These are phyloP conservation scores for Crioceris asparagi DNA, from an alignment of 2,888 invertebrate genomes.

Conservation along the genomic window DNA sequence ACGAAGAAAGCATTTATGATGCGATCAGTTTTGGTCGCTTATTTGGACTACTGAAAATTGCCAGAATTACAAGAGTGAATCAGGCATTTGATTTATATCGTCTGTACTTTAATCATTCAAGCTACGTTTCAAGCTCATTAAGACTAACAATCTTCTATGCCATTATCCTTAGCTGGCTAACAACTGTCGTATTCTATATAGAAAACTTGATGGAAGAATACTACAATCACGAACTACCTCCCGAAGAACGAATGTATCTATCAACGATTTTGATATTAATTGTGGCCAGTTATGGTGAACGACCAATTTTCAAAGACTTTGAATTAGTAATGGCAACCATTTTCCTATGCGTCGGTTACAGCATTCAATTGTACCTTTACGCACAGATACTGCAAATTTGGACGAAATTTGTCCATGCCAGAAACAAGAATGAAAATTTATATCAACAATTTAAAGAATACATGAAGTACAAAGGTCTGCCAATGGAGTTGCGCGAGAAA, in stretches of 20 bases:
- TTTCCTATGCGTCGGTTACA: slow-evolving; percentile 1
- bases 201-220: not conserved
- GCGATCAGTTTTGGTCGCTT: too few species aligned
- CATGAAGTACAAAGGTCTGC: slow-evolving; percentile 37
- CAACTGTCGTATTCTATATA: not conserved
- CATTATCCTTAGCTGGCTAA: not conserved
- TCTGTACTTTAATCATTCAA: not conserved
- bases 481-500: slow-evolving; percentile 30
- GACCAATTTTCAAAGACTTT: not conserved
- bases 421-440: slow-evolving; percentile 25
- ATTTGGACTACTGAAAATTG: too few species aligned
- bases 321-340: not conserved
- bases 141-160: not conserved
- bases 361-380: slow-evolving; percentile 1
- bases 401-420: slow-evolving; percentile 22
- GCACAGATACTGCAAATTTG: slow-evolving; percentile 25
- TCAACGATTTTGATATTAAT: not conserved
- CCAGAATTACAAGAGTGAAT: too few species aligned
- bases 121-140: not conserved
- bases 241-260: not conserved
- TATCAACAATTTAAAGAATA: slow-evolving; percentile 37
- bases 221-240: not conserved
- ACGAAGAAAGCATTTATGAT: too few species aligned
- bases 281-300: not conserved
- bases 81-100: too few species aligned